Conservation (phyloP, 2,113 vertebrate species). For the Rhinolophus sinicus region DNA sequence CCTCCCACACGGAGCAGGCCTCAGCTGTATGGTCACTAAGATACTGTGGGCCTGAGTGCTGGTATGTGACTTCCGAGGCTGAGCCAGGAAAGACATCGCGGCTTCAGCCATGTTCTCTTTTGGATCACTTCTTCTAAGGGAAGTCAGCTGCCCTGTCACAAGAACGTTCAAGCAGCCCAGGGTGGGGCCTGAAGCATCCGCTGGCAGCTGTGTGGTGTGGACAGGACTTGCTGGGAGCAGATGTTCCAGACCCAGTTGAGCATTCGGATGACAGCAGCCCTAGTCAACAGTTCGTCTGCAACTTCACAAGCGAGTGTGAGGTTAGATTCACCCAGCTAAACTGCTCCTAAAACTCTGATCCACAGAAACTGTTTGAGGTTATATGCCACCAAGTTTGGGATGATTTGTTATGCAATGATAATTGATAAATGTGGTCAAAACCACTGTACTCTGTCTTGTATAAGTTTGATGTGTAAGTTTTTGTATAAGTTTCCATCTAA, state of each 20-base stretch:
- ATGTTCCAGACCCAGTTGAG: background rate
- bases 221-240: background rate
- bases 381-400: background rate
- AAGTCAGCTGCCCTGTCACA: background rate
- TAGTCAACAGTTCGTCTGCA: background rate
- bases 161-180: background rate
- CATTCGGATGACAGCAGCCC: background rate
- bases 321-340: background rate
- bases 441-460: background rate
- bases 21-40: background rate
- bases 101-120: background rate
- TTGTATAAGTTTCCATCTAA: background rate
- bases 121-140: background rate
- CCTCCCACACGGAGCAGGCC: background rate
- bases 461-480: background rate
- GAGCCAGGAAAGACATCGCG: background rate
- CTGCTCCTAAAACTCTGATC: background rate
- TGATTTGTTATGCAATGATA: background rate
- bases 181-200: background rate
- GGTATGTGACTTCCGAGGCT: background rate
- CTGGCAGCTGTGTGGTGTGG: background rate
- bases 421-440: background rate
- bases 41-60: background rate
- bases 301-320: background rate
- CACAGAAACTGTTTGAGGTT: background rate